phyloP scores from a whole-genome alignment of 1,140 invertebrate species.

The Pseudomyrmex dendroicus region DNA sequence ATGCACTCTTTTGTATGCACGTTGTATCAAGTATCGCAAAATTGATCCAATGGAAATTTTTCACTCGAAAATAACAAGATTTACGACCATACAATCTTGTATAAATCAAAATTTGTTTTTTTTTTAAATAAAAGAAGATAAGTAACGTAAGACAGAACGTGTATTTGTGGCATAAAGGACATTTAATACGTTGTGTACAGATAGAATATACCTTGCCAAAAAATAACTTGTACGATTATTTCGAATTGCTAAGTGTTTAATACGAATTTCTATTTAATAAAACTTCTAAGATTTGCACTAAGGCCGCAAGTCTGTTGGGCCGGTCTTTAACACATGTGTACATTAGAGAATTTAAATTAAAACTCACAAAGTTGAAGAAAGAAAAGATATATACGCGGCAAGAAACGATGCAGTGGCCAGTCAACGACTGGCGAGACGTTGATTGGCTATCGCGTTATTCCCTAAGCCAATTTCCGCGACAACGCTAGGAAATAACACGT shows the following conservation, averaged over 20 bases:
- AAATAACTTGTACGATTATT: neutral
- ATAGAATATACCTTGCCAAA: slow-evolving; percentile 33
- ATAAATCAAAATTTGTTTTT: slow-evolving; percentile 54
- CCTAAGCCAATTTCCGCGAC: no score
- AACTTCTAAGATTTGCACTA: no score
- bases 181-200: neutral
- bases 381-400: no score
- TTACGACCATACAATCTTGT: neutral
- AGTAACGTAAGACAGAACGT: neutral
- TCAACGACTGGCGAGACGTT: no score
- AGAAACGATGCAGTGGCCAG: no score
- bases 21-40: neutral
- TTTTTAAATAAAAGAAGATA: slow-evolving; percentile 49
- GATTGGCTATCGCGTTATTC: no score
- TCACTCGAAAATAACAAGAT: neutral
- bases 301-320: no score
- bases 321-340: no score
- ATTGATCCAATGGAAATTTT: slow-evolving; percentile 1
- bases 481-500: no score
- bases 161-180: neutral
- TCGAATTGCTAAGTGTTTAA: neutral
- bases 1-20: neutral
- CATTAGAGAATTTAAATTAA: no score
- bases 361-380: no score
- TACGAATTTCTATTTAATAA: neutral